Conservation (phyloP, 2,113 vertebrate genomes). For the Neolamprologus longior region DNA sequence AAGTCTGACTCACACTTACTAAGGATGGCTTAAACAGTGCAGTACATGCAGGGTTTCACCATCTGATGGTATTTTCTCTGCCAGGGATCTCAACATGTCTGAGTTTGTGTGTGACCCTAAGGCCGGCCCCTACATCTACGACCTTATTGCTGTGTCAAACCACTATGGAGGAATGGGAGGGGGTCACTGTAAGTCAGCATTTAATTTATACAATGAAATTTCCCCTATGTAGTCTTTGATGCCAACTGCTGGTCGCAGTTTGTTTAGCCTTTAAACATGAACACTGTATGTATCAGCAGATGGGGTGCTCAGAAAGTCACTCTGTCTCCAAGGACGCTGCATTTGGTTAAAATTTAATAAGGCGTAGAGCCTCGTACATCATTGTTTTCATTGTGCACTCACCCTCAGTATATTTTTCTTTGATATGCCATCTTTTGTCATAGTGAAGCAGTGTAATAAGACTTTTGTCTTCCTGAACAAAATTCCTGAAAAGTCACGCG, state of each 20-base stretch:
- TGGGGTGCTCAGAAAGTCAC: neutral
- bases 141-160: constrained; percentile 93
- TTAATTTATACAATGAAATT: neutral
- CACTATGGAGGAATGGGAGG: constrained; percentile 97
- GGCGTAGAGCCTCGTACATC: neutral
- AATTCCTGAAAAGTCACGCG: neutral
- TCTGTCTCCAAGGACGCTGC: neutral
- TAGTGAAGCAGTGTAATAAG: neutral
- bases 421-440: neutral
- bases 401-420: neutral
- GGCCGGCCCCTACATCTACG: constrained; percentile 84
- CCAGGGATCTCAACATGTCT: constrained; percentile 89
- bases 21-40: neutral
- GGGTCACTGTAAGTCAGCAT: constrained; percentile 87
- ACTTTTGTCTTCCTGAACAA: neutral
- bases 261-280: neutral
- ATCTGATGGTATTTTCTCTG: neutral
- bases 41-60: neutral
- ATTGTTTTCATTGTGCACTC: neutral
- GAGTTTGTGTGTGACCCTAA: constrained; percentile 90
- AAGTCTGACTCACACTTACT: neutral
- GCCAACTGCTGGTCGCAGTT: neutral
- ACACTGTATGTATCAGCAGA: neutral
- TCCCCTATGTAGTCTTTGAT: neutral
- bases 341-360: neutral